phyloP scores from a whole-genome alignment of 1,140 invertebrate species.

The Sitobion miscanthi region DNA sequence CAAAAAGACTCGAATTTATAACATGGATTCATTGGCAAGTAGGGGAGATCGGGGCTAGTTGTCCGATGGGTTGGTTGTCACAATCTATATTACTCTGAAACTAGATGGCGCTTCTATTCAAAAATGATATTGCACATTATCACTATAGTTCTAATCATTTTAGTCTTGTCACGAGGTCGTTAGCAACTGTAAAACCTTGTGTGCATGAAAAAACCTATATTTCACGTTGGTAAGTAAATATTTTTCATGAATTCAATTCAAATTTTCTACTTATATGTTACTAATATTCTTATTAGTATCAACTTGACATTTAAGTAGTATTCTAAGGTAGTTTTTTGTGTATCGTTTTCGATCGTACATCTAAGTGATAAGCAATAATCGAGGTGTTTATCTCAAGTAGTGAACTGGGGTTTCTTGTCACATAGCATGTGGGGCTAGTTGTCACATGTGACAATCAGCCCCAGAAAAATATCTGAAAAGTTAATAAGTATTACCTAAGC shows the following conservation, averaged over 20 bases:
- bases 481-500: too few relatives aligned
- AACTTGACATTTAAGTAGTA: neutral
- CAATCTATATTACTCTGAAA: too few relatives aligned
- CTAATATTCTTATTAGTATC: neutral
- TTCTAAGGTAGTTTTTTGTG: neutral
- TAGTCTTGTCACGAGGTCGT: neutral
- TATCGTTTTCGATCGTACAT: neutral
- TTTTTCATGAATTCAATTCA: neutral
- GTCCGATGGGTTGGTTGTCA: too few relatives aligned
- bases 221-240: slow-evolving; percentile 2
- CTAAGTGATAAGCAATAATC: neutral
- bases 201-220: neutral
- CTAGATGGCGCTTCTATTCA: too few relatives aligned
- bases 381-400: neutral
- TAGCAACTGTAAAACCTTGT: neutral
- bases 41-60: too few relatives aligned
- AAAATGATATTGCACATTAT: neutral
- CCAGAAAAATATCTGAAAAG: neutral
- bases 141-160: neutral
- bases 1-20: neutral
- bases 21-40: neutral
- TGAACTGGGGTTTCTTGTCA: neutral
- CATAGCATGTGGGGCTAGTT: neutral
- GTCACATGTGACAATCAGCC: slow-evolving; percentile 15
- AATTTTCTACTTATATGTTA: neutral